Evolutionary conservation across 2,888 invertebrate genomes (phyloP).

Genomic region (Lymantria monacha): DNA sequence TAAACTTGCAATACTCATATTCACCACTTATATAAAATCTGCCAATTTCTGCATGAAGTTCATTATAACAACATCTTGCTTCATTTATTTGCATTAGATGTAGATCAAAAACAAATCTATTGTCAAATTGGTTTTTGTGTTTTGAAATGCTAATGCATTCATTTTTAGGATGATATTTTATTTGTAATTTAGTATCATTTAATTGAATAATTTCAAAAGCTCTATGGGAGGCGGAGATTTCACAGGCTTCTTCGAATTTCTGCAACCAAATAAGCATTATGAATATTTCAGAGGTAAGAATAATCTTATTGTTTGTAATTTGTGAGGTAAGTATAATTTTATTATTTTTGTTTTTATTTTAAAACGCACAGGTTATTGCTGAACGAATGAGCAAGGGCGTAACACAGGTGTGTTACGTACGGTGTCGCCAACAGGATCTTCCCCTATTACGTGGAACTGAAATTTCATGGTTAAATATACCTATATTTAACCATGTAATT

Average conservation of each 20-base stretch:
- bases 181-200: constrained; percentile 46
- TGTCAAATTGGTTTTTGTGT: constrained; percentile 44
- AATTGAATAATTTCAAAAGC: constrained; percentile 52
- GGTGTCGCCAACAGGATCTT: no score
- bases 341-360: no score
- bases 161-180: constrained; percentile 61
- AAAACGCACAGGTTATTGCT: background rate
- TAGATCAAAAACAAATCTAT: constrained; percentile 67
- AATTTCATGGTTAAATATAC: no score
- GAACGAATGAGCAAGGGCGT: background rate
- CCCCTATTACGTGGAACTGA: no score
- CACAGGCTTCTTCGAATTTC: constrained; percentile 68
- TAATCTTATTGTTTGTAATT: no score
- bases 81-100: constrained; percentile 64
- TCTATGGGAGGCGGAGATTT: constrained; percentile 71
- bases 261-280: constrained; percentile 22
- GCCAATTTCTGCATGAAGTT: constrained; percentile 69
- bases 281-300: background rate
- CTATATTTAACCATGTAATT: background rate
- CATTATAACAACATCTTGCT: constrained; percentile 58
- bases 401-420: background rate
- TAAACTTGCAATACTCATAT: constrained; percentile 72
- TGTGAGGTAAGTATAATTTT: no score
- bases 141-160: constrained; percentile 67
- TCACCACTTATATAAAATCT: constrained; percentile 82